Evolutionary conservation across 2,888 invertebrate species (phyloP), one percentile per base, ranked within the genome.

Genomic region (Cephus spinipes): DNA sequence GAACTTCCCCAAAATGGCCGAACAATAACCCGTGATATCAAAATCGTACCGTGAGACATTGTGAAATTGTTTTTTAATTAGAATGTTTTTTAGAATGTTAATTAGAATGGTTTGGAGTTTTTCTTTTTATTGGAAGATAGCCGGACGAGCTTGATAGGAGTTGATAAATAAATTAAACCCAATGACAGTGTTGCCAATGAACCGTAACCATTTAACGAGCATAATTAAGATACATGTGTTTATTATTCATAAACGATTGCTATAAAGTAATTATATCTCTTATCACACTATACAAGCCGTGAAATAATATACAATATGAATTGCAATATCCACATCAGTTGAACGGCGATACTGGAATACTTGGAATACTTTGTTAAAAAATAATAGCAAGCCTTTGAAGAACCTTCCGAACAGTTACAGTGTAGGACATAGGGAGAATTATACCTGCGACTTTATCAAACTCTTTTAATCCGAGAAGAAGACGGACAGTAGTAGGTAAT

Each of bases 281-380:
- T 77, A 74, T 76, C 73, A 71, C 73, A 77, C 78, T 85, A 79
- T 77, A 81, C 82, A 83, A 83, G 81, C 81, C 77, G 78, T 79
- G 78, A 77, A 81, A 77, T 81, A 81, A 83, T 73, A 78, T 78
- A 79, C 79, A 78, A 74, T 75, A 81, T 77, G 77, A 76, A 77
- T 74, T 78, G 77, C 78, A 75, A 79, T 79, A 77, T 80, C 79
- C 77, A 78, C 79, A 81, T 79, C 73, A 76, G 36, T 74, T 30
- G 35, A 75, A 35, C 71, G 55, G 32, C 76, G 80, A 79, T 31
- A 31, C 31, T 76, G 78, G 74, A 81, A 81, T 79, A 82, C 81
- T 77, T 76, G 75, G 77, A 81, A 76, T 80, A 74, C 69, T 76
- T 76, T 76, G 68, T 15, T 68, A 34, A 34, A 55, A 55, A 55